Conservation (phyloP, 2,888 invertebrate species). For the Tetranychus piercei region DNA sequence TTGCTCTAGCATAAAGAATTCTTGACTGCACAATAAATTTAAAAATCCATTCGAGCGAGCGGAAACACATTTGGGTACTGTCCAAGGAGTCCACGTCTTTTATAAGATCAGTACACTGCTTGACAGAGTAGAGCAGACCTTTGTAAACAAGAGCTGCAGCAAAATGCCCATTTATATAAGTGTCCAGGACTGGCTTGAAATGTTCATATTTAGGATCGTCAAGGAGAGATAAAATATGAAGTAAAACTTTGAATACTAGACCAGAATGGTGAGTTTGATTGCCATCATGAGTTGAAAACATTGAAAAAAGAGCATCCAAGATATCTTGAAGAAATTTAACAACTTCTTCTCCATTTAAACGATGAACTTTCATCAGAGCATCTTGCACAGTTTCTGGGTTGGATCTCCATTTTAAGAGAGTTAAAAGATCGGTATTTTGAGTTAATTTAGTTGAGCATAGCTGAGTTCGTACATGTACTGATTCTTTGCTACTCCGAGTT, state of each 20-base stretch:
- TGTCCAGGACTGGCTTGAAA: slow-evolving; percentile 79
- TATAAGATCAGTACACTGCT: slow-evolving; percentile 71
- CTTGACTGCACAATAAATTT: slow-evolving; percentile 71
- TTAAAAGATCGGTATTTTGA: slow-evolving; percentile 75
- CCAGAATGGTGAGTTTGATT: slow-evolving; percentile 73
- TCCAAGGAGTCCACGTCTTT: slow-evolving; percentile 53
- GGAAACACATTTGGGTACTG: slow-evolving; percentile 70
- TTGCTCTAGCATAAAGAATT: slow-evolving; percentile 43
- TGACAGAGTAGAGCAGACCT: slow-evolving; percentile 46
- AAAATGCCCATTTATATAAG: slow-evolving; percentile 81
- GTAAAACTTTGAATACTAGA: slow-evolving; percentile 73
- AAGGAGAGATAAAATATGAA: slow-evolving; percentile 67
- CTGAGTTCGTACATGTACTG: slow-evolving; percentile 57
- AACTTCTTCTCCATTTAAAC: slow-evolving; percentile 67
- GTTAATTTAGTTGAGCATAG: slow-evolving; percentile 91
- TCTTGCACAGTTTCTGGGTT: slow-evolving; percentile 69
- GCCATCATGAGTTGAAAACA: slow-evolving; percentile 81
- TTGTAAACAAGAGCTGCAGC: slow-evolving; percentile 79
- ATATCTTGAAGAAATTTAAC: slow-evolving; percentile 88
- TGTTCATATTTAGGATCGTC: slow-evolving; percentile 82
- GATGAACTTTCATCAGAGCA: slow-evolving; percentile 57
- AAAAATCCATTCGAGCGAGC: slow-evolving; percentile 75
- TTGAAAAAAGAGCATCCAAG: slow-evolving; percentile 71
- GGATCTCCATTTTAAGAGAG: slow-evolving; percentile 74
- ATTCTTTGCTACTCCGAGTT: slow-evolving; percentile 38